These are phyloP conservation scores for Oreonectes daqikongensis DNA, from an alignment of 2,797 vertebrate species.

Conservation along the genomic window DNA sequence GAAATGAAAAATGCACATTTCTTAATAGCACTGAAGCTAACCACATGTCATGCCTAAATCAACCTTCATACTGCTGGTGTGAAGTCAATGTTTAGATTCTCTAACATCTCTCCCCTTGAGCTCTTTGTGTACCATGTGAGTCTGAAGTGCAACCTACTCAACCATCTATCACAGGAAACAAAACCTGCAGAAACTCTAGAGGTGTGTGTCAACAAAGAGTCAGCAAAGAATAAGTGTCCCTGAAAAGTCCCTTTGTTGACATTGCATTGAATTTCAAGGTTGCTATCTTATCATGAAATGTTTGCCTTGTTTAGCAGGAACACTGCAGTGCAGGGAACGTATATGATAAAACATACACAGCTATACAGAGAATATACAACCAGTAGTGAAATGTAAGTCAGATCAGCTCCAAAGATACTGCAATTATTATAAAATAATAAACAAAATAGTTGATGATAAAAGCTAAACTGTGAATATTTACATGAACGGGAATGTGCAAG, in stretches of 20 bases:
- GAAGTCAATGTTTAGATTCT: slow-evolving; percentile 41
- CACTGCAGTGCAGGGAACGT: background rate
- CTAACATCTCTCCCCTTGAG: slow-evolving; percentile 51
- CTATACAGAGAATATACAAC: no score
- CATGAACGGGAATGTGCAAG: no score
- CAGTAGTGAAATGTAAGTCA: no score
- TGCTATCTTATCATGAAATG: slow-evolving; percentile 12
- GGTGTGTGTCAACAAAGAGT: slow-evolving; percentile 11
- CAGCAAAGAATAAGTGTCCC: background rate
- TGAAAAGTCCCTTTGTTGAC: background rate
- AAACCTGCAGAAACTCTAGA: slow-evolving; percentile 6
- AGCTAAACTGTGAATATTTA: no score
- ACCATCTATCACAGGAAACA: slow-evolving; percentile 38
- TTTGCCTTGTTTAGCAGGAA: slow-evolving; percentile 7
- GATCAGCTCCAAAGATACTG: no score
- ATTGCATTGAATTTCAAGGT: background rate
- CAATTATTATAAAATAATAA: no score
- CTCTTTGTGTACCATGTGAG: slow-evolving; percentile 27
- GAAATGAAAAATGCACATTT: no score
- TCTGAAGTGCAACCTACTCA: slow-evolving; percentile 7
- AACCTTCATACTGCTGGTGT: slow-evolving; percentile 57
- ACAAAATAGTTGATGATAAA: no score
- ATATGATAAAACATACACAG: slow-evolving; percentile 2
- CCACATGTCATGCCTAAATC: background rate
- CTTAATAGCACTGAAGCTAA: no score